Percentiles rank a stretch among this genome's conserved stretches.
Evolutionary conservation across 2,113 vertebrate species (phyloP).

Genomic region (Equus przewalskii): DNA sequence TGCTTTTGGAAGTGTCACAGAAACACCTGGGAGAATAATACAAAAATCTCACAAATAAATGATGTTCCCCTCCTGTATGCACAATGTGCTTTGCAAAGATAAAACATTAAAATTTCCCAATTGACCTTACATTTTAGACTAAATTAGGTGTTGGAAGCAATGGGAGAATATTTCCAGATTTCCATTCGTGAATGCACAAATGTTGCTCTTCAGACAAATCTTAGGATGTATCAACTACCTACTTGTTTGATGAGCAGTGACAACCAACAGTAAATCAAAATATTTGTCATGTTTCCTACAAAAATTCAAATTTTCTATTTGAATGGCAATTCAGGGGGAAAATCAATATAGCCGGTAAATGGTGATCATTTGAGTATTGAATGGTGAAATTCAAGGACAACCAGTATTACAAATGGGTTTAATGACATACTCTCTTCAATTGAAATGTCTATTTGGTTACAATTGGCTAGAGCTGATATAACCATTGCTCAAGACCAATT

Average conservation of each 20-base stretch:
- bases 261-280: neutral
- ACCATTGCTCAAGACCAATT: neutral
- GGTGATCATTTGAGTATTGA: neutral
- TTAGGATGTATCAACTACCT: neutral
- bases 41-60: neutral
- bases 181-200: neutral
- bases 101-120: neutral
- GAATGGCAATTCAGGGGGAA: neutral
- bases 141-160: neutral
- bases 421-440: neutral
- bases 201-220: neutral
- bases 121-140: neutral
- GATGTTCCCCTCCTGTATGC: neutral
- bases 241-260: neutral
- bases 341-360: neutral
- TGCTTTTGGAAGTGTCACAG: neutral
- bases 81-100: neutral
- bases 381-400: neutral
- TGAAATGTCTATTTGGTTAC: neutral
- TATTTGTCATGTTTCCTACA: neutral
- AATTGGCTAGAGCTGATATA: neutral
- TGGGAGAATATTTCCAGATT: neutral
- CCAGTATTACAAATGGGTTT: neutral
- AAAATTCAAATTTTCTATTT: neutral
- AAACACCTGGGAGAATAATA: neutral